phyloP scores from a whole-genome alignment of 2,888 invertebrate genomes.

The Epirrhoe alternata region DNA sequence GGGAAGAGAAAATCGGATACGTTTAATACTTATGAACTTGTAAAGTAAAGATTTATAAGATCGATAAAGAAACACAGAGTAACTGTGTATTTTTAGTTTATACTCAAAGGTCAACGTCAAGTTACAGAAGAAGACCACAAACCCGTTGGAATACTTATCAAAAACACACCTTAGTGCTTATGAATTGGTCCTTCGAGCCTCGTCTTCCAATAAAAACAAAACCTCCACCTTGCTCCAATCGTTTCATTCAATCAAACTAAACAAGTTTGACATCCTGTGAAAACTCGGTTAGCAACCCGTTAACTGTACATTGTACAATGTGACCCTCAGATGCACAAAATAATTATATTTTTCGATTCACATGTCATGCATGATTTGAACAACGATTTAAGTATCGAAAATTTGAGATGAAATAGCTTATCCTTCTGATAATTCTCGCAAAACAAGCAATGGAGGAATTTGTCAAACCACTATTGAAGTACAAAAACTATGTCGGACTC shows the following conservation, averaged over 20 bases:
- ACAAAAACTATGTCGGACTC: too few relatives aligned
- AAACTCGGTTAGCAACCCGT: constrained; percentile 29
- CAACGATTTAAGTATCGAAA: too few relatives aligned
- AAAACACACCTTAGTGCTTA: not conserved
- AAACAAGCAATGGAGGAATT: too few relatives aligned
- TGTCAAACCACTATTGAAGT: too few relatives aligned
- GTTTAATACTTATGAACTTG: too few relatives aligned
- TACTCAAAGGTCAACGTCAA: not conserved
- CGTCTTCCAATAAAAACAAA: constrained; percentile 10
- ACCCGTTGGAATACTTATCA: not conserved
- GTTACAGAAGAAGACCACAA: not conserved
- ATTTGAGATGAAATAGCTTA: too few relatives aligned
- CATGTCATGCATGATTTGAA: not conserved
- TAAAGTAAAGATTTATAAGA: too few relatives aligned
- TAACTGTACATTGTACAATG: constrained; percentile 16
- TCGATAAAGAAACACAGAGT: too few relatives aligned
- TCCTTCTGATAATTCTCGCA: too few relatives aligned
- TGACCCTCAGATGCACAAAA: constrained; percentile 15
- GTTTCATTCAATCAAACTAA: constrained; percentile 29
- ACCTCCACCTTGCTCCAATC: constrained; percentile 18
- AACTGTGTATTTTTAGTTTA: too few relatives aligned
- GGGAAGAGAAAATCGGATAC: too few relatives aligned
- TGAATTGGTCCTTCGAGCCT: constrained; percentile 9
- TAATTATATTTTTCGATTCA: not conserved
- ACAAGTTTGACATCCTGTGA: constrained; percentile 29